Conservation (phyloP, 2,113 vertebrate species). For the Myocastor coypus region DNA sequence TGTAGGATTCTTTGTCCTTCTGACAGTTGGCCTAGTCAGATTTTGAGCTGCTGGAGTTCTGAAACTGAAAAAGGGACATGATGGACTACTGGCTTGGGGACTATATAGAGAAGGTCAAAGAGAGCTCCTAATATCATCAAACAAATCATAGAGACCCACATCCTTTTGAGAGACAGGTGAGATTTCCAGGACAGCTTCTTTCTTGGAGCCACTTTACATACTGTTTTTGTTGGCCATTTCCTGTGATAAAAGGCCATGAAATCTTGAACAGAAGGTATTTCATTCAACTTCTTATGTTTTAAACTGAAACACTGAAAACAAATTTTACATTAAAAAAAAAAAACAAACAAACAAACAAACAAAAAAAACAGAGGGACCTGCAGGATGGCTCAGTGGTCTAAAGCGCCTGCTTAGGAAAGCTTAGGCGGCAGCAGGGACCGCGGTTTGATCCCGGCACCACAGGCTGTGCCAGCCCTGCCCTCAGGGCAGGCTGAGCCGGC, state of each 20-base stretch:
- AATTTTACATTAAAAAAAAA: too few relatives aligned
- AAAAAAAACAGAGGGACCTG: too few relatives aligned
- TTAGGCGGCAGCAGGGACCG: too few relatives aligned
- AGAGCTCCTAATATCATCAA: neutral
- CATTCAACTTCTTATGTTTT: neutral
- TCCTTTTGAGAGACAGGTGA: neutral
- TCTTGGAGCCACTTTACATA: neutral
- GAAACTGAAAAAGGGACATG: neutral
- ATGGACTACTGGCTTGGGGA: neutral
- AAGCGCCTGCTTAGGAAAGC: too few relatives aligned
- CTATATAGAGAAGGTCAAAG: neutral
- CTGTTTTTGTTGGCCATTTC: neutral
- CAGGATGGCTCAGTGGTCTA: too few relatives aligned
- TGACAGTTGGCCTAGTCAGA: neutral
- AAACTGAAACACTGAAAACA: neutral
- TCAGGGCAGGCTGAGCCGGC: too few relatives aligned
- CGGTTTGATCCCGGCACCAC: too few relatives aligned
- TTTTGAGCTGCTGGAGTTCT: neutral
- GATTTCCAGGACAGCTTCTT: neutral
- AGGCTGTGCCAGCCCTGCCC: too few relatives aligned
- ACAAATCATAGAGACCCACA: neutral
- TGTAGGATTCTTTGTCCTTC: neutral
- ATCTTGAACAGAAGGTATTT: neutral
- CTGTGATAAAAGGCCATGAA: neutral
- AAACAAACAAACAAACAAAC: too few relatives aligned